Base-by-base conservation (phyloP, 2,888 invertebrate species). In the Tenthredo scrophulariae region DNA sequence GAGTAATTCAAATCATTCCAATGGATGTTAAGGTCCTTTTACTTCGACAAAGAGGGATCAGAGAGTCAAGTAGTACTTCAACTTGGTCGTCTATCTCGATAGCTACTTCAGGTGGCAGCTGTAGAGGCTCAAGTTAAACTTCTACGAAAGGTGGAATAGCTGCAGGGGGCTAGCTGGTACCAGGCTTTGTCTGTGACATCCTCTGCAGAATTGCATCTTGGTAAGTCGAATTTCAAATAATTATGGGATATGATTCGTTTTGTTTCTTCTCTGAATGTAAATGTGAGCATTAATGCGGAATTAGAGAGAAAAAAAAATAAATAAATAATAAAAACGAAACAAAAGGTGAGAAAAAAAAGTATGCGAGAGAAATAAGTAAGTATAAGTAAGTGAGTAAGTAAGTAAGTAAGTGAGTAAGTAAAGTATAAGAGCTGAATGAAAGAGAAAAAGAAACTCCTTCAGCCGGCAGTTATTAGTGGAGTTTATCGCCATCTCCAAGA, bases 381-480 rank as follows among this genome's bases (percentile, higher is more conserved):
- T 54, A 29, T 77, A 50, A 50, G 26, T 54, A 54, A 50, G 50
- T 18, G 18, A 40, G 40, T 72, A 72, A 40, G 43, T 43, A 40
- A 40, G 43, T 72, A 72, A 43, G 43, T 74, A 46, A 40, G 43
- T 72, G 22, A 33, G 37, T 58, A 40, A 62, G 40, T 79, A 79
- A 58, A 80, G 58, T 29, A 77, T 54, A 54, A 33, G 67, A 46
- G 50, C 67, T 70, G 33, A 83, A 50, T 70, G 33, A 50, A 83
- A 67, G 18, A 33, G 70, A 83, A 67, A 65, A 67, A 83, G 83
- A 83, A 83, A 83, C 70, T 65, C 83, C 65, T 67, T 67, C 70
- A 83, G 70, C 83, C 83, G 83, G 46, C 83, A 67, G 83, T 83
- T 83, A 83, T 83, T 83, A 83, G 83, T 67, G 46, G 50, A 83